Base-by-base conservation (phyloP, 2,888 invertebrate genomes). In the Unio delphinus region DNA sequence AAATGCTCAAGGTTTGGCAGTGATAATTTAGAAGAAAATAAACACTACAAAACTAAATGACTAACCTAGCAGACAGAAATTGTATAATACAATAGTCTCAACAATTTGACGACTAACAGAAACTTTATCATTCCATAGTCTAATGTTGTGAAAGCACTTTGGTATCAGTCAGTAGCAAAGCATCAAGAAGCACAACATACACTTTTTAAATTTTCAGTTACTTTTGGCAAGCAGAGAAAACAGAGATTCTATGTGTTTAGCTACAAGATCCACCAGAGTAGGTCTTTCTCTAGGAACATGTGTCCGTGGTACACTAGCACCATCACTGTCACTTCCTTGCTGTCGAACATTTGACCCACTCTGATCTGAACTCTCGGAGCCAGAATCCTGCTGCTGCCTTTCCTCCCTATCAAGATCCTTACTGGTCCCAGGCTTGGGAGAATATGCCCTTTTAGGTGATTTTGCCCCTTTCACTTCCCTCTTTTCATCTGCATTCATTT, bases 171-270 rank as follows among this genome's bases (percentile, higher is more conserved):
- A 45, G 45, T 11, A 45, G 11, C 45, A 45, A 45, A 45, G 45
- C 45, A 45, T 45, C 45, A 45, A 45, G 45, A 8, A 45, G 45
- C 45, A 45, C 45, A 45, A 45, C 45, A 45, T 45, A 11, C 45
- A 45, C 45, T 0, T 45, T 45, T 6, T 11, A 1, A 45, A 45
- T 45, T 45, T 45, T 45, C 45, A 45, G 11, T 74, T 71, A 58
- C 66, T 71, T 34, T 70, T 74, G 34, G 70, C 66, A 54, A 70
- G 65, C 34, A 74, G 55, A 11, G 71, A 66, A 68, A 80, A 83
- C 63, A 87, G 76, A 56, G 76, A 73, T 75, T 87, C 87, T 64
- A 86, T 83, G 72, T 86, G 81, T 69, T 82, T 81, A 23, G 83
- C 82, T n/a, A 86, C 85, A 30, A 76, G 68, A 65, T 87, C 87